Base-by-base conservation (phyloP, 2,888 invertebrate genomes). In the Eledone cirrhosa region DNA sequence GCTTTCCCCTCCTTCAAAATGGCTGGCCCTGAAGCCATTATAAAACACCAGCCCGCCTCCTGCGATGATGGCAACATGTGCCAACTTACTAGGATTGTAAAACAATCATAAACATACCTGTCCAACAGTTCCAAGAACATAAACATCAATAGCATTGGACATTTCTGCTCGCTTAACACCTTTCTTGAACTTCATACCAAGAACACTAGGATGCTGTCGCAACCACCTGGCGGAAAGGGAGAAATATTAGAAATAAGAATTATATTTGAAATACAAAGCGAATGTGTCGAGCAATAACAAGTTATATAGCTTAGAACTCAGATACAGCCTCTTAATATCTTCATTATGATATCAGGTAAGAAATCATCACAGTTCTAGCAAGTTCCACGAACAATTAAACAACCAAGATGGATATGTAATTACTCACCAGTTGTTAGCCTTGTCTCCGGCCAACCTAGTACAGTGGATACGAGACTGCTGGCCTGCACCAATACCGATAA, bases 381-480 rank as follows among this genome's bases (percentile, higher is more conserved):
- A 41, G 41, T n/a, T n/a, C n/a, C n/a, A n/a, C n/a, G n/a, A n/a
- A n/a, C n/a, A n/a, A n/a, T n/a, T n/a, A n/a, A n/a, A n/a, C n/a
- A n/a, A n/a, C n/a, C n/a, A n/a, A n/a, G n/a, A n/a, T n/a, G n/a
- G n/a, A n/a, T n/a, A n/a, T n/a, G n/a, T n/a, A n/a, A n/a, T n/a
- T n/a, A 85, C 88, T 83, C 86, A 94, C 98, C 99, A 99, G 91
- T 97, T 96, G 89, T 97, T 95, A 33, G 98, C 97, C 91, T 99
- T 99, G 88, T 97, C 96, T 74, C 98, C 98, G 80, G 99, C 99
- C 85, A 99, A 93, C 85, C 98, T 93, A 0, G 98, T 98, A 92
- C 99, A 99, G 91, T 99, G 99, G 88, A 99, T 98, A 83, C 99
- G 94, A 0, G 97, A 98, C 91, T 99, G 99, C 89, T 99, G 99